Evolutionary conservation across 2,797 vertebrate species (phyloP).

Genomic region (Myoxocephalus aenaeus): DNA sequence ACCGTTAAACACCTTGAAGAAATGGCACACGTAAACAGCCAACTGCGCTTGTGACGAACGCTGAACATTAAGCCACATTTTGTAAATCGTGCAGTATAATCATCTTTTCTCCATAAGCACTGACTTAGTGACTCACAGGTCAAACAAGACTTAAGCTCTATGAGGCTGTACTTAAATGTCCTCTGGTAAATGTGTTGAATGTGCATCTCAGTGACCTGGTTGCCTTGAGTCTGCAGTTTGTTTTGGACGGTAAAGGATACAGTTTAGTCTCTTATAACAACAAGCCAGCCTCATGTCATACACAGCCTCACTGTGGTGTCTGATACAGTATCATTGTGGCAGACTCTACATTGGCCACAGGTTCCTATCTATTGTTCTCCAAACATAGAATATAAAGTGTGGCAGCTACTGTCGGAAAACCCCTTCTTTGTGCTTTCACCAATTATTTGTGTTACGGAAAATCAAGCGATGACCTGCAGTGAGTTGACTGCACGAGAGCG

Average conservation of each 20-base stretch:
- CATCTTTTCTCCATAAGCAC: background rate
- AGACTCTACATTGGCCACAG: conserved; percentile 26
- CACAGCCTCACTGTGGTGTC: conserved; percentile 49
- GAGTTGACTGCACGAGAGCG: conserved; percentile 8
- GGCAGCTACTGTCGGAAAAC: conserved; percentile 57
- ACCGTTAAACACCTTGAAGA: background rate
- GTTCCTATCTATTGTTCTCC: conserved; percentile 61
- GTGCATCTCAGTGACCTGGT: conserved; percentile 4
- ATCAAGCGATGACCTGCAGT: conserved; percentile 20
- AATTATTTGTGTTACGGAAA: conserved; percentile 36
- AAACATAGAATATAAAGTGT: conserved; percentile 38
- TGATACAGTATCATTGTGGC: conserved; percentile 65
- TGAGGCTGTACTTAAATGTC: background rate
- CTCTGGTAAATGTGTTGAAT: conserved; percentile 23
- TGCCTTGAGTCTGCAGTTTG: conserved; percentile 25
- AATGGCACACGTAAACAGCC: background rate
- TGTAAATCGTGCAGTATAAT: background rate
- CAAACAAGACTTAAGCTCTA: background rate
- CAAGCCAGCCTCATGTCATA: conserved; percentile 25
- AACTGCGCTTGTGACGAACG: background rate
- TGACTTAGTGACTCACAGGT: background rate
- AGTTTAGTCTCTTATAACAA: conserved; percentile 41
- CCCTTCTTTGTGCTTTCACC: conserved; percentile 53
- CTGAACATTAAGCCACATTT: background rate
- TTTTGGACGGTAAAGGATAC: conserved; percentile 3